phyloP scores from a whole-genome alignment of 2,888 invertebrate genomes.

The Drosophila mettleri region DNA sequence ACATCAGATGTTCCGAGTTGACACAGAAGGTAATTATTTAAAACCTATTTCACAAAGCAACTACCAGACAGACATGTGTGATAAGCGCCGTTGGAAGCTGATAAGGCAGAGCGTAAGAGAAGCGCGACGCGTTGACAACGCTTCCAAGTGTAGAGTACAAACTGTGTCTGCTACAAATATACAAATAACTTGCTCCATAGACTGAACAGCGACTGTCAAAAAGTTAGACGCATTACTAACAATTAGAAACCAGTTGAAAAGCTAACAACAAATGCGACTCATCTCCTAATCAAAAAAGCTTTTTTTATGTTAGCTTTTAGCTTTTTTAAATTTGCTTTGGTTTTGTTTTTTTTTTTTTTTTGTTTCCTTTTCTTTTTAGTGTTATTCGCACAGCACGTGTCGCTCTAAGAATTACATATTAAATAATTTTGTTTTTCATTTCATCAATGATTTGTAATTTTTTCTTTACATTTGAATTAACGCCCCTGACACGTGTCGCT shows the following conservation, averaged over 20 bases:
- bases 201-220: conserved; percentile 10
- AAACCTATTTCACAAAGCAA: conserved; percentile 30
- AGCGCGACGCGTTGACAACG: conserved; percentile 46
- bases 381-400: conserved; percentile 49
- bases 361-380: not conserved
- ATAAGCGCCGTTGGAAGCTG: conserved; percentile 24
- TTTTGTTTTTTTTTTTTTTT: conserved; percentile 8
- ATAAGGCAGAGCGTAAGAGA: conserved; percentile 37
- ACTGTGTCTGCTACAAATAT: conserved; percentile 9
- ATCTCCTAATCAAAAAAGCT: conserved; percentile 45
- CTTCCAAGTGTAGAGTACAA: conserved; percentile 7
- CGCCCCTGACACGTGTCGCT: conserved; percentile 20
- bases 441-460: conserved; percentile 20
- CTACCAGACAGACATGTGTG: conserved; percentile 48
- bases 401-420: conserved; percentile 35
- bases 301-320: conserved; percentile 28
- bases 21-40: conserved; percentile 16
- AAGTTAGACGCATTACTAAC: not conserved
- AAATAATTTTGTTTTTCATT: conserved; percentile 8
- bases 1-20: conserved; percentile 5
- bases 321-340: conserved; percentile 19
- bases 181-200: not conserved
- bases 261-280: conserved; percentile 28
- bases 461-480: conserved; percentile 26
- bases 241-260: conserved; percentile 39